Percentiles rank a stretch among this genome's conserved stretches.
Evolutionary conservation across 2,888 invertebrate species (phyloP).

Genomic region (Eupsilia transversa): DNA sequence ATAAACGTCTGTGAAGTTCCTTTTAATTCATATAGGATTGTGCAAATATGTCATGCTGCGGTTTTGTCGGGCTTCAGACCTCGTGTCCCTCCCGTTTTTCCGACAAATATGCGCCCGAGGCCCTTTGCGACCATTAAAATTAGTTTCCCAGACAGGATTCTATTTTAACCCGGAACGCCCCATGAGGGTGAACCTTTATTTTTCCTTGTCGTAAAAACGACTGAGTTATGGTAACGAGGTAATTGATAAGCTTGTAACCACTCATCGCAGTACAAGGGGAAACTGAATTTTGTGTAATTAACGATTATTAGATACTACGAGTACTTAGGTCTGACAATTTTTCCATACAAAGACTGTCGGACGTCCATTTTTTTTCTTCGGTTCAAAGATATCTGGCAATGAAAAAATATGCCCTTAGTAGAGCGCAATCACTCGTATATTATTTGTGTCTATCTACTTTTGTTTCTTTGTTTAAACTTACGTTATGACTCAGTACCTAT

Average conservation of each 20-base stretch:
- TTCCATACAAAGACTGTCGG: neutral
- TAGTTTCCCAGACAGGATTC: conserved; percentile 79
- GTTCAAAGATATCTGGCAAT: neutral
- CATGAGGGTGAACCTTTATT: conserved; percentile 66
- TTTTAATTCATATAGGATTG: conserved; percentile 27
- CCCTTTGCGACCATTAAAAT: conserved; percentile 75
- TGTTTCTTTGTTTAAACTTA: neutral
- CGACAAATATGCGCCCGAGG: conserved; percentile 65
- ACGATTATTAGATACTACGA: neutral
- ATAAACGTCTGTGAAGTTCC: conserved; percentile 12
- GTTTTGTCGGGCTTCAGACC: conserved; percentile 19
- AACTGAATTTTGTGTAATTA: neutral
- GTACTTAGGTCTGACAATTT: neutral
- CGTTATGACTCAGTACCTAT: conserved; percentile 1
- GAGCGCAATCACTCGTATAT: neutral
- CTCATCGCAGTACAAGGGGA: conserved; percentile 20
- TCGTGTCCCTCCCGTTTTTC: conserved; percentile 41
- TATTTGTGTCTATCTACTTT: neutral
- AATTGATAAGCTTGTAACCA: conserved; percentile 50
- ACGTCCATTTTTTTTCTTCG: neutral
- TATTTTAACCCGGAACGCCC: conserved; percentile 72
- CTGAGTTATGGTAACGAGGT: conserved; percentile 38
- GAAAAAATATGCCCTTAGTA: neutral
- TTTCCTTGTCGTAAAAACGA: conserved; percentile 53
- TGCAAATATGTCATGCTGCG: conserved; percentile 24